phyloP scores from a whole-genome alignment of 2,888 invertebrate species.

The Frankliniella fusca region DNA sequence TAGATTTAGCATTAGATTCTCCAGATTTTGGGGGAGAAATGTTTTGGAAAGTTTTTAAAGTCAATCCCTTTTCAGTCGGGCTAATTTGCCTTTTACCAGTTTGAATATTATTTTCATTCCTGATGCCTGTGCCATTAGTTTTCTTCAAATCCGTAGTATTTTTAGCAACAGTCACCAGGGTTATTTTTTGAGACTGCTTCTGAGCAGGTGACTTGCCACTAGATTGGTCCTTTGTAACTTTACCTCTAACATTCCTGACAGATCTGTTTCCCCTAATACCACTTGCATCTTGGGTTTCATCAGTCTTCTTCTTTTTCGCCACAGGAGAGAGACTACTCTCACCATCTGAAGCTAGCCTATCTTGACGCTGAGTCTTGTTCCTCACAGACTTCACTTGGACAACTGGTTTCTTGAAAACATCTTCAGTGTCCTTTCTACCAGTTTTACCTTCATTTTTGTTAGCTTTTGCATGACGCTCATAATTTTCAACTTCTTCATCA shows the following conservation, averaged over 20 bases:
- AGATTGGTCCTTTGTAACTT: not conserved
- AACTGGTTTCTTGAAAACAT: not conserved
- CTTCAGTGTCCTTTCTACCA: not conserved
- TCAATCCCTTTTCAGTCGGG: not conserved
- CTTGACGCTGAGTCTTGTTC: not conserved
- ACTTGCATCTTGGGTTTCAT: not conserved
- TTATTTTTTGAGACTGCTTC: not conserved
- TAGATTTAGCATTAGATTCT: not conserved
- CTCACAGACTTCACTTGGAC: not conserved
- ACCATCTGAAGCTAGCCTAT: not conserved
- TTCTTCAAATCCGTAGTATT: not conserved
- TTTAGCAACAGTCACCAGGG: not conserved
- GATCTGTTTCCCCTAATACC: not conserved
- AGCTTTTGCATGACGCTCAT: not conserved
- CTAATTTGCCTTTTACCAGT: not conserved
- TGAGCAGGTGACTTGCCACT: not conserved
- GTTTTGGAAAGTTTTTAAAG: conserved; percentile 6
- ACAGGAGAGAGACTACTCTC: not conserved
- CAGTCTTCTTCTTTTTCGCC: not conserved
- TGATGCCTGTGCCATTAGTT: not conserved
- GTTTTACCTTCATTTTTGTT: not conserved
- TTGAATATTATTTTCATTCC: not conserved
- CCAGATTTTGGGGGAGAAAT: not conserved
- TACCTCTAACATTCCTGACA: not conserved
- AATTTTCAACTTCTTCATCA: conserved; percentile 8